Evolutionary conservation across 64 coral and sea anemone species (phyloP).

Genomic region (Actinia tenebrosa): DNA sequence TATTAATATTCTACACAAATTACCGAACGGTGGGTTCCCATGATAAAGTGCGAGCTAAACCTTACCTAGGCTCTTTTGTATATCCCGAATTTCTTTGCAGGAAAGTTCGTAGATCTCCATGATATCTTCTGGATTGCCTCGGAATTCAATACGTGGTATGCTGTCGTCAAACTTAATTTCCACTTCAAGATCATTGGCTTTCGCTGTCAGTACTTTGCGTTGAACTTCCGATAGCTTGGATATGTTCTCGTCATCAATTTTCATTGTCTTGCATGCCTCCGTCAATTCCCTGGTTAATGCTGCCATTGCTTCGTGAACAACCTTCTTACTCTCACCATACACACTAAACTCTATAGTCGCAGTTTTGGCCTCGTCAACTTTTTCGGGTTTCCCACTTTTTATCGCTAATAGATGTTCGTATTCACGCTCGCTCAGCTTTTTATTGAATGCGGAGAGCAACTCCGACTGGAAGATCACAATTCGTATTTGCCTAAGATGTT

Average conservation of each 20-base stretch:
- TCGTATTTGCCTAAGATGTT: constrained; percentile 14
- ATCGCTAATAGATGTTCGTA: not conserved
- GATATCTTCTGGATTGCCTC: constrained; percentile 9
- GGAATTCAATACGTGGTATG: not conserved
- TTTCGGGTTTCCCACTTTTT: not conserved
- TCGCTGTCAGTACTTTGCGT: not conserved
- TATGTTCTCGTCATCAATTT: not conserved
- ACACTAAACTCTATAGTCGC: not conserved
- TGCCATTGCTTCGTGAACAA: not conserved
- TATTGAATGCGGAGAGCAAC: not conserved
- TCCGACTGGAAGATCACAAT: not conserved
- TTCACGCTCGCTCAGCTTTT: not conserved
- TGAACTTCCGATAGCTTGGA: constrained; percentile 11
- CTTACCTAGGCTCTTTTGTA: not conserved
- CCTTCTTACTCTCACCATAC: not conserved
- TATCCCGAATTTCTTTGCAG: not conserved
- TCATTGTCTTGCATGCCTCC: not conserved
- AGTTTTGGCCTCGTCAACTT: not conserved
- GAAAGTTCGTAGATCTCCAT: constrained; percentile 2
- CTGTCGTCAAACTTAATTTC: constrained; percentile 13
- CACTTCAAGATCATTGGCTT: constrained; percentile 13
- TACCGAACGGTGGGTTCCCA: not conserved
- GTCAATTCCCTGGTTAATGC: not conserved
- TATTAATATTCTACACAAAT: not conserved
- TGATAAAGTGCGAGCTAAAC: not conserved